A percentile compares a stretch with the other conserved stretches of the same genome.
Evolutionary conservation across 2,113 vertebrate species (phyloP).

Genomic region (Vidua macroura): DNA sequence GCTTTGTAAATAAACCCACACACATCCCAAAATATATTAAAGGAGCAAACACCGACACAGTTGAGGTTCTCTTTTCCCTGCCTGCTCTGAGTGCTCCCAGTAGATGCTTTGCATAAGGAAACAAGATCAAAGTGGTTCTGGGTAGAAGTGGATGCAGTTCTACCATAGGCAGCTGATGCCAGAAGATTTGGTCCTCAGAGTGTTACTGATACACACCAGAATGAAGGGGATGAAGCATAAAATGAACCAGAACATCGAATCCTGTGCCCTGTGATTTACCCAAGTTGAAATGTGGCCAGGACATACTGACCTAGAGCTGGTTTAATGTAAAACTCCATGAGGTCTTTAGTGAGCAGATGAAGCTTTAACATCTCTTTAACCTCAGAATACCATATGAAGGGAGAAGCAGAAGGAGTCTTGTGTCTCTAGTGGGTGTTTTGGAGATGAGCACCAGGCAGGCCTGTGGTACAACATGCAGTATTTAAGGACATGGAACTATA

Average conservation of each 20-base stretch:
- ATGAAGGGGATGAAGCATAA: background rate
- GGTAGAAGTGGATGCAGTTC: background rate
- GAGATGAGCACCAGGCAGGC: background rate
- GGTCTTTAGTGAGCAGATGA: background rate
- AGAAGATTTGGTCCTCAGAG: background rate
- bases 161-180: background rate
- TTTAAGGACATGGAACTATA: background rate
- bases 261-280: background rate
- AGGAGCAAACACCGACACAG: background rate
- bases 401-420: background rate
- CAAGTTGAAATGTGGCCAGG: background rate
- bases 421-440: background rate
- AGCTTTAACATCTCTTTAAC: background rate
- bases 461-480: background rate
- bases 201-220: background rate
- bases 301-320: background rate
- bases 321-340: background rate
- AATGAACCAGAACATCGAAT: background rate
- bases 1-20: constrained; percentile 18
- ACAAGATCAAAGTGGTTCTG: background rate
- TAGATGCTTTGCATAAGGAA: background rate
- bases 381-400: background rate
- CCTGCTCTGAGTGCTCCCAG: background rate
- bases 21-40: background rate
- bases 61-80: background rate